A percentile compares a stretch with the other conserved stretches of the same genome.
These are phyloP conservation scores for Habropoda laboriosa DNA, from an alignment of 1,140 invertebrate species.

Conservation along the genomic window DNA sequence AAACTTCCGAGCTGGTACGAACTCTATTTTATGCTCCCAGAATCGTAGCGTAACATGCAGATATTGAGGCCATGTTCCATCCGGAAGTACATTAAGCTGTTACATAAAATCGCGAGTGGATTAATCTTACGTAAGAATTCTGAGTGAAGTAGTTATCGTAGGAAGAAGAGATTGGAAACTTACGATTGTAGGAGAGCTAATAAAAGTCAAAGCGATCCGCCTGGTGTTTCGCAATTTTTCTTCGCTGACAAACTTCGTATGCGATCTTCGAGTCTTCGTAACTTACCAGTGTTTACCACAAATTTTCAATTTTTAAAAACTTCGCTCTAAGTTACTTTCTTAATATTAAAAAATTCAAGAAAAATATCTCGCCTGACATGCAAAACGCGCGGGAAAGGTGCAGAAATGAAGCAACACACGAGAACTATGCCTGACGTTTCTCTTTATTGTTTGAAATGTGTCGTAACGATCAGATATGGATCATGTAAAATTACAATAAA, in stretches of 20 bases:
- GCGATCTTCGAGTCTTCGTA: too few species aligned
- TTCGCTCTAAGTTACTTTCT: too few species aligned
- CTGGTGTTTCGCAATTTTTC: not conserved
- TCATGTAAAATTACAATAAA: slow-evolving; percentile 63
- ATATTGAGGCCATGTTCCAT: not conserved
- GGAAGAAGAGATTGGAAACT: not conserved
- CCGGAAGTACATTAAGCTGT: not conserved
- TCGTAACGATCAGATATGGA: slow-evolving; percentile 58
- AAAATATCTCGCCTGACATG: not conserved
- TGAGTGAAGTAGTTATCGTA: not conserved
- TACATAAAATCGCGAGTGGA: slow-evolving; percentile 10
- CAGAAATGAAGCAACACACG: not conserved
- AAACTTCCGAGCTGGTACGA: not conserved
- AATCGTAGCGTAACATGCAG: not conserved
- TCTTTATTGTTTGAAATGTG: slow-evolving; percentile 59
- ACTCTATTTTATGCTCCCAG: not conserved
- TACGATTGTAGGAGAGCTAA: not conserved
- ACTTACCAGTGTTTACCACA: too few species aligned
- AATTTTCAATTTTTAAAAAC: too few species aligned
- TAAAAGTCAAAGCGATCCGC: not conserved
- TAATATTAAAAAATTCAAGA: not conserved
- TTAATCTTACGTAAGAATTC: not conserved
- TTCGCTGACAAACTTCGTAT: too few species aligned
- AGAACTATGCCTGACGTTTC: slow-evolving; percentile 16
- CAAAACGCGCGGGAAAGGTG: too few species aligned